Conservation (phyloP, 2,113 vertebrate species). For the Hucho hucho region DNA sequence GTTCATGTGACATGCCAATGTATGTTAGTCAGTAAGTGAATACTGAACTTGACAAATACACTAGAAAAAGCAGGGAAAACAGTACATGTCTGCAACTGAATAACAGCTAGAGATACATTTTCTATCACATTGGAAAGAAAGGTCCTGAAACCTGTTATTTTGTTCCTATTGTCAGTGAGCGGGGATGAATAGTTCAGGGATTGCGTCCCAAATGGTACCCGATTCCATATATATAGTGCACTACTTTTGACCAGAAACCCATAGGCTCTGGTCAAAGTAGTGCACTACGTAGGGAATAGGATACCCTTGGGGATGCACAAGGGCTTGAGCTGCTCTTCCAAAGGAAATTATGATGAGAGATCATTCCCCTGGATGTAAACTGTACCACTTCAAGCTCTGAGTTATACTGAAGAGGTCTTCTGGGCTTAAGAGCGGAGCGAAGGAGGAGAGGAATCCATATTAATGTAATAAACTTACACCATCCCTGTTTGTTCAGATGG, state of each 20-base stretch:
- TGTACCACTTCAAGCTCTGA: slow-evolving; percentile 54
- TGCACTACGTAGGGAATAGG: no score
- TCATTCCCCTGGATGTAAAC: slow-evolving; percentile 29
- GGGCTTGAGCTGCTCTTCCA: slow-evolving; percentile 15
- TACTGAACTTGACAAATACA: background rate
- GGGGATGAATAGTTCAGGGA: no score
- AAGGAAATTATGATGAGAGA: slow-evolving; percentile 55
- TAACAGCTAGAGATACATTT: background rate
- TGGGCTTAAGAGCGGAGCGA: slow-evolving; percentile 36
- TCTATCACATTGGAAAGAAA: background rate
- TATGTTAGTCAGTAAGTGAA: background rate
- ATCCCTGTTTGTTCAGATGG: slow-evolving; percentile 76
- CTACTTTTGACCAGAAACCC: no score
- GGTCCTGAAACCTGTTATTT: background rate
- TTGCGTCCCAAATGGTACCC: no score
- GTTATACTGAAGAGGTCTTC: slow-evolving; percentile 61
- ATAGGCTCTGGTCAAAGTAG: no score
- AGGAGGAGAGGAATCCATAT: slow-evolving; percentile 62
- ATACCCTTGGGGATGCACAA: no score
- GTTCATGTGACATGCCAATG: no score
- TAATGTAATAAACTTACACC: slow-evolving; percentile 66
- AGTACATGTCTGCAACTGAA: background rate
- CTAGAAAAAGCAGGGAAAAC: background rate
- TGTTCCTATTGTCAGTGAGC: background rate
- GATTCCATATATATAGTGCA: no score